Conservation (phyloP, 2,113 vertebrate species). For the Zootoca vivipara region DNA sequence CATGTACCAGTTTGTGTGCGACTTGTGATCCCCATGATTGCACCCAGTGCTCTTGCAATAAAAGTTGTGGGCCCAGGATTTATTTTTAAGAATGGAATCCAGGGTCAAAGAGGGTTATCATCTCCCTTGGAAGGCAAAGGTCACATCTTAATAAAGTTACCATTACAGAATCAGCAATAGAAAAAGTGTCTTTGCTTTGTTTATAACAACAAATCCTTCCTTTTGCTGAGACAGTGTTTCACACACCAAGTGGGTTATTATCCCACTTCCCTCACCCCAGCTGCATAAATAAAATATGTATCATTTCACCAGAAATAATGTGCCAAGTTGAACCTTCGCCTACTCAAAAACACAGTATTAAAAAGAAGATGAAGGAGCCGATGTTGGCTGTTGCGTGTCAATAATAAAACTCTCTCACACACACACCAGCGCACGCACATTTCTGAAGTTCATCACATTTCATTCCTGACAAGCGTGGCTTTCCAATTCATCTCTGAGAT, state of each 20-base stretch:
- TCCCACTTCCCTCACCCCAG: conserved; percentile 22
- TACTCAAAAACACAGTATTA: conserved; percentile 45
- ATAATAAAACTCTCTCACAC: conserved; percentile 19
- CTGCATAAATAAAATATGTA: conserved; percentile 76
- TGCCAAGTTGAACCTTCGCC: conserved; percentile 61
- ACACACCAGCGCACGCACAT: conserved; percentile 35
- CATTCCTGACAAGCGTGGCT: conserved; percentile 72
- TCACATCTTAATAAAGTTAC: conserved; percentile 2
- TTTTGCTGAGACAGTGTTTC: conserved; percentile 51
- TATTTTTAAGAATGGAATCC: not conserved
- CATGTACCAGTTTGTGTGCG: not conserved
- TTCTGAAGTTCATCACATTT: conserved; percentile 64
- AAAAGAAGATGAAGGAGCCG: conserved; percentile 6
- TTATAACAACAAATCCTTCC: conserved; percentile 32
- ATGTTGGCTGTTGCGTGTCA: conserved; percentile 39
- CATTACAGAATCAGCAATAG: fast-evolving
- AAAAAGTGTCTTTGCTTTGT: conserved; percentile 22
- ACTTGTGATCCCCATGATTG: no score
- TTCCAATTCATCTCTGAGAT: conserved; percentile 56
- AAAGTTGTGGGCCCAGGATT: not conserved
- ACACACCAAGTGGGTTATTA: conserved; percentile 6
- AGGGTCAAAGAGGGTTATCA: not conserved
- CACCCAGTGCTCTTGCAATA: not conserved
- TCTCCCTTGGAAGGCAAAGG: not conserved
- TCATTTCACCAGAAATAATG: conserved; percentile 36